Conservation (phyloP, 2,888 invertebrate species). For the Disparrhopalites patrizii region DNA sequence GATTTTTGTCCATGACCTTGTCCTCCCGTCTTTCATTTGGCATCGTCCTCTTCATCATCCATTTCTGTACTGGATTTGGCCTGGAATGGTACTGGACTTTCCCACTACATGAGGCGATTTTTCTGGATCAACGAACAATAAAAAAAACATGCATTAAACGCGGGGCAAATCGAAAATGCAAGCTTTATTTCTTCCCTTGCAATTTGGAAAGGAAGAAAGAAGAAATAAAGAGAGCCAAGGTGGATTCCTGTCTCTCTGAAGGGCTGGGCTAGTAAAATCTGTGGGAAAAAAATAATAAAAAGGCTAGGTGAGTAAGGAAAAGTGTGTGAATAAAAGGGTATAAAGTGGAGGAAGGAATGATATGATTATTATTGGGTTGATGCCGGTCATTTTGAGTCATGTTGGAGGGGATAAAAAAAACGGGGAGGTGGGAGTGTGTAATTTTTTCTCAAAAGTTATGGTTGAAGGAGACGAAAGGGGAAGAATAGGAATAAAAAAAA, state of each 20-base stretch:
- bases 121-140: no score
- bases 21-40: neutral
- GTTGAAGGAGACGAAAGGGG: no score
- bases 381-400: slow-evolving; percentile 20
- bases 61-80: neutral
- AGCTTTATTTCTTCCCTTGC: neutral
- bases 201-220: neutral
- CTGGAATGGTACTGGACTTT: no score
- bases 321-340: slow-evolving; percentile 18
- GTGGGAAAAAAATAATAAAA: slow-evolving; percentile 6
- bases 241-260: no score
- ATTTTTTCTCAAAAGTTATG: no score
- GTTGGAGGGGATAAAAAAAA: neutral
- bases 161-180: neutral
- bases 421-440: neutral
- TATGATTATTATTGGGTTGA: slow-evolving; percentile 25
- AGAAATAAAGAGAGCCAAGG: neutral
- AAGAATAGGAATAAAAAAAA: no score
- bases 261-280: no score
- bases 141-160: no score
- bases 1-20: slow-evolving; percentile 4
- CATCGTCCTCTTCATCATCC: neutral
- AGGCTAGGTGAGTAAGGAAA: slow-evolving; percentile 15
- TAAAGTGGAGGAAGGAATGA: slow-evolving; percentile 21
- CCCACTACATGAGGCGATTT: no score